A percentile compares a stretch with the other conserved stretches of the same genome.
Conservation (phyloP, 1,140 invertebrate species). For the Sipha flava region DNA sequence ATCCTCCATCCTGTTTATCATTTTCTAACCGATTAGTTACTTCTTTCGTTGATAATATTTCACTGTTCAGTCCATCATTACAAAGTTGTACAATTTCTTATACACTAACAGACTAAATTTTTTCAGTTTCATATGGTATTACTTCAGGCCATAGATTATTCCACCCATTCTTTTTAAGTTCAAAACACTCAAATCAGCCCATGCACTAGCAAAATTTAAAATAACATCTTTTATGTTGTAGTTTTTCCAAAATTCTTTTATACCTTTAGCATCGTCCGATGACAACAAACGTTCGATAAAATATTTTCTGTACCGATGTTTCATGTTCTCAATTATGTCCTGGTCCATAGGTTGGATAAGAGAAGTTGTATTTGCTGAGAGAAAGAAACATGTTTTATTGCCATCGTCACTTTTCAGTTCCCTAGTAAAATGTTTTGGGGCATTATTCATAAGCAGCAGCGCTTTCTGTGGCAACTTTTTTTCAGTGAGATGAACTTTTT, state of each 20-base stretch:
- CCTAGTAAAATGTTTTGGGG: slow-evolving; percentile 37
- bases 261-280: not conserved
- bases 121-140: too few relatives aligned
- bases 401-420: slow-evolving; percentile 25
- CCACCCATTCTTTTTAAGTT: too few relatives aligned
- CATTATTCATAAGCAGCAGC: slow-evolving; percentile 41
- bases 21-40: too few relatives aligned
- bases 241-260: not conserved
- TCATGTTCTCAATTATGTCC: slow-evolving; percentile 40
- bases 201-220: not conserved
- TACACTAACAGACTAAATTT: too few relatives aligned
- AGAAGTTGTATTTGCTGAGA: slow-evolving; percentile 45
- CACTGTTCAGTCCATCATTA: too few relatives aligned
- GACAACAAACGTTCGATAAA: slow-evolving; percentile 16
- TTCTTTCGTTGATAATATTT: too few relatives aligned
- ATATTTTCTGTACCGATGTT: slow-evolving; percentile 35
- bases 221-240: not conserved
- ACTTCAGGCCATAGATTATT: too few relatives aligned
- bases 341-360: slow-evolving; percentile 44
- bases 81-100: too few relatives aligned
- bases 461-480: slow-evolving; percentile 37
- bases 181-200: not conserved
- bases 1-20: not conserved
- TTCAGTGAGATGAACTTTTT: slow-evolving; percentile 35
- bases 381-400: slow-evolving; percentile 40